Base-by-base conservation (phyloP, 2,888 invertebrate genomes). In the Callinectes sapidus region DNA sequence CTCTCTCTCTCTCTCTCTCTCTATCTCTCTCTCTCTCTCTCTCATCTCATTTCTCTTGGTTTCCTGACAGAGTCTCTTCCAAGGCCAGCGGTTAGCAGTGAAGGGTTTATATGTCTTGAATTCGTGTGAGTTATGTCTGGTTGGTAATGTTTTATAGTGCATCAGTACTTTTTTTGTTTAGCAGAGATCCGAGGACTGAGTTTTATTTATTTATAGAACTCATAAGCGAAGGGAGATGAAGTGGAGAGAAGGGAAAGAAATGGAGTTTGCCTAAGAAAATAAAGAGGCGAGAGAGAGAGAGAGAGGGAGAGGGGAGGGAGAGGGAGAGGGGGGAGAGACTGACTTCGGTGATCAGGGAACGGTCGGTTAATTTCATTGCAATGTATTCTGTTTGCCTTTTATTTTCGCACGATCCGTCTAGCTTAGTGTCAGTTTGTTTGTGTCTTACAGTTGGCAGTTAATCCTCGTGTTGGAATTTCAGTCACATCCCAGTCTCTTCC, bases 371-470 rank as follows among this genome's bases (percentile, higher is more conserved):
- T 81, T 81, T 81, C 35, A 16, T 13, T 35, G 16, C 32, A 6
- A 32, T 81, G 81, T 81, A 81, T 81, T 77, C 28, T 35, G 81
- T 81, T 81, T 81, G 81, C 18, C 81, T 81, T 77, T 81, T 81
- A 81, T 16, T 81, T 81, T 32, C 81, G 81, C n/a, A 81, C 18
- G n/a, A 81, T 81, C 81, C 35, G 81, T 81, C 81, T 81, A 32
- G 81, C 81, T 81, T 81, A 81, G 81, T 81, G 81, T 81, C 81
- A 81, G 81, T 35, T 81, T 81, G 81, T 35, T 81, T 81, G 81
- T 81, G 81, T 81, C 81, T 81, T 81, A 16, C 35, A 35, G 16
- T 81, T 81, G 81, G 35, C 35, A 81, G 35, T 35, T 81, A 81
- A 81, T 81, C 81, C 81, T 81, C 32, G 32, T 14, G 35, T 35